A percentile compares a stretch with the other conserved stretches of the same genome.
Evolutionary conservation across 2,888 invertebrate species (phyloP).

Genomic region (Lutraria lutraria): DNA sequence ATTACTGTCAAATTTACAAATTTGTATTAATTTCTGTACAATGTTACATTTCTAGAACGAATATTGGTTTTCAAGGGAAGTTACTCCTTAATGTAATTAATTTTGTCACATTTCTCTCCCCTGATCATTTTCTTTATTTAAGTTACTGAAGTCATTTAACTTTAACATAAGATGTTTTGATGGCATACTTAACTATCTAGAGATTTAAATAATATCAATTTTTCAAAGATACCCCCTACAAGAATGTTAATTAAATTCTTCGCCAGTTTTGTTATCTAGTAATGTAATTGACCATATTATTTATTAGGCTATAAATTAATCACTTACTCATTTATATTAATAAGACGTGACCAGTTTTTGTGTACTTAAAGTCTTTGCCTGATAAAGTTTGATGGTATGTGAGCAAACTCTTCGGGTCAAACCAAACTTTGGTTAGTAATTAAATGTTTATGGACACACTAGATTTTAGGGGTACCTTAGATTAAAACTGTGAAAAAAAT

Average conservation of each 20-base stretch:
- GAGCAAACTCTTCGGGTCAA: neutral
- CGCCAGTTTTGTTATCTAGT: neutral
- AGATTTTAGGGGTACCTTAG: too few relatives aligned
- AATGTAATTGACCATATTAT: conserved; percentile 19
- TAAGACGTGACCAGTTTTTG: conserved; percentile 29
- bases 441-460: neutral
- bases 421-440: neutral
- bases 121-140: neutral
- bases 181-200: neutral
- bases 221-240: neutral
- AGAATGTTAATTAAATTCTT: neutral
- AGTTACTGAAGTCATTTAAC: neutral
- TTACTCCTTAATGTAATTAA: neutral
- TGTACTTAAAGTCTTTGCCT: neutral
- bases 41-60: neutral
- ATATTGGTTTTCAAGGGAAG: neutral
- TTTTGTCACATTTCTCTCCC: neutral
- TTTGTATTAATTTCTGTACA: neutral
- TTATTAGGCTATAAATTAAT: conserved; percentile 40
- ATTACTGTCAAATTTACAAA: too few relatives aligned
- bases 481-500: neutral
- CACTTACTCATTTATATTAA: conserved; percentile 31
- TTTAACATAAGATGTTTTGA: neutral
- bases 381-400: neutral
- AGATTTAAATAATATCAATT: neutral